Evolutionary conservation across 2,888 invertebrate genomes (phyloP).

Genomic region (Trachelus iudaicus): DNA sequence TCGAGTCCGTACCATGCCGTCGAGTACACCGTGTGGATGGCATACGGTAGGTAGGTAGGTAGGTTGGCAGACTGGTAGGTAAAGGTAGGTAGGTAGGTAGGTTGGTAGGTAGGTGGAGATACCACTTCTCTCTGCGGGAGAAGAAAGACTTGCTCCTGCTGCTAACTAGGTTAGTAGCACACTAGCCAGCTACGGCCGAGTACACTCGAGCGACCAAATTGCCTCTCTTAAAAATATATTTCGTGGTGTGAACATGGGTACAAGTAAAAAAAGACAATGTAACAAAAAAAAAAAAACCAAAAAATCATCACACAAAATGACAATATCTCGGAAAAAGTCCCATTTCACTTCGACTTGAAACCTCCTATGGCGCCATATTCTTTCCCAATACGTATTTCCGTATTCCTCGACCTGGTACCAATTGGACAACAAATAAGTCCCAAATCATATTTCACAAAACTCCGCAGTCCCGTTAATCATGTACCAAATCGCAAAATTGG

Average conservation of each 20-base stretch:
- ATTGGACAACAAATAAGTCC: background rate
- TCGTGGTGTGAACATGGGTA: slow-evolving; percentile 20
- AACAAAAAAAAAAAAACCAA: background rate
- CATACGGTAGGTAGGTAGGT: slow-evolving; percentile 39
- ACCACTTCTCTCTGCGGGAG: slow-evolving; percentile 43
- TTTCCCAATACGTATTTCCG: background rate
- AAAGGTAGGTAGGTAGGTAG: slow-evolving; percentile 13
- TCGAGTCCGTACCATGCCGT: slow-evolving; percentile 27
- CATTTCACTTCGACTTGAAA: background rate
- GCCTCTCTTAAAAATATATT: slow-evolving; percentile 55
- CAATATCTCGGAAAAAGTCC: background rate
- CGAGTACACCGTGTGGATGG: slow-evolving; percentile 17
- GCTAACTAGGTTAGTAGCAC: slow-evolving; percentile 65
- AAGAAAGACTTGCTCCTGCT: slow-evolving; percentile 61
- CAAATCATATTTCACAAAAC: background rate
- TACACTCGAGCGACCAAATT: slow-evolving; percentile 55
- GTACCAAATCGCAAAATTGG: slow-evolving; percentile 9
- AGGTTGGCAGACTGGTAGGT: slow-evolving; percentile 18
- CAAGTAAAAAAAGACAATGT: background rate
- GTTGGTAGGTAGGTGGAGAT: slow-evolving; percentile 37
- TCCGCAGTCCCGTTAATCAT: background rate
- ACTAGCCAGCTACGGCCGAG: slow-evolving; percentile 54
- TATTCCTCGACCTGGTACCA: background rate
- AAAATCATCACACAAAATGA: background rate
- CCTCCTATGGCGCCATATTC: background rate